Conservation (phyloP, 2,888 invertebrate species). For the Ceratothoa steindachneri region DNA sequence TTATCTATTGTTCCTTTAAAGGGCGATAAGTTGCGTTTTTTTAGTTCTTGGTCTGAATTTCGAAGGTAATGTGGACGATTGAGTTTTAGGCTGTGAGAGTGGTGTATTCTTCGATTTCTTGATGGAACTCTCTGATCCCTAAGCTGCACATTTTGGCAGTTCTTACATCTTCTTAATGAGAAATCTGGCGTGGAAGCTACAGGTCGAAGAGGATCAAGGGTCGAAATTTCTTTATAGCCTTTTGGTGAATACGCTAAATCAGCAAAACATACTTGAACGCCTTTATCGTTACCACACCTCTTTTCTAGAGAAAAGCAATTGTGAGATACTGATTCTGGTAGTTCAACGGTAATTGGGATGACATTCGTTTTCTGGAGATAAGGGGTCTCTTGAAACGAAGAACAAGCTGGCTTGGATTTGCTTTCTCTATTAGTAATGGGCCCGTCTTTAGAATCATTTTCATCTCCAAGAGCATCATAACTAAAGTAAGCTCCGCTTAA, state of each 20-base stretch:
- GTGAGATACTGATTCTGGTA: neutral
- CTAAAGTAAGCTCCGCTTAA: too few relatives aligned
- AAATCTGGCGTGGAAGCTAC: neutral
- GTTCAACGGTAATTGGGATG: neutral
- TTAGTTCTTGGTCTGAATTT: neutral
- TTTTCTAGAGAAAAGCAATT: neutral
- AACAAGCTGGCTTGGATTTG: neutral
- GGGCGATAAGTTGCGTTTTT: neutral
- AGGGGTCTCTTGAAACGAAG: neutral
- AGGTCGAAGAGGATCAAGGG: neutral
- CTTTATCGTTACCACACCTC: neutral
- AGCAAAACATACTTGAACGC: constrained; percentile 2
- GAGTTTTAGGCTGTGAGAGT: neutral
- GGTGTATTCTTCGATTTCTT: neutral
- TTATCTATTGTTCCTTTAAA: too few relatives aligned
- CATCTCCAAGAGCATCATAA: too few relatives aligned
- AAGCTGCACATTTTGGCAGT: neutral
- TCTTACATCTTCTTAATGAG: neutral
- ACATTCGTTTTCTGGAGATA: neutral
- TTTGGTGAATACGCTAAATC: neutral
- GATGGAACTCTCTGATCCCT: neutral
- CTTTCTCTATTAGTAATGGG: neutral
- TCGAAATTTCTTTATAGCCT: neutral
- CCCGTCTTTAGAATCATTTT: too few relatives aligned
- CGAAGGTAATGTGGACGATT: neutral